phyloP scores from a whole-genome alignment of 2,797 vertebrate genomes.

The Sebastes nivosus region DNA sequence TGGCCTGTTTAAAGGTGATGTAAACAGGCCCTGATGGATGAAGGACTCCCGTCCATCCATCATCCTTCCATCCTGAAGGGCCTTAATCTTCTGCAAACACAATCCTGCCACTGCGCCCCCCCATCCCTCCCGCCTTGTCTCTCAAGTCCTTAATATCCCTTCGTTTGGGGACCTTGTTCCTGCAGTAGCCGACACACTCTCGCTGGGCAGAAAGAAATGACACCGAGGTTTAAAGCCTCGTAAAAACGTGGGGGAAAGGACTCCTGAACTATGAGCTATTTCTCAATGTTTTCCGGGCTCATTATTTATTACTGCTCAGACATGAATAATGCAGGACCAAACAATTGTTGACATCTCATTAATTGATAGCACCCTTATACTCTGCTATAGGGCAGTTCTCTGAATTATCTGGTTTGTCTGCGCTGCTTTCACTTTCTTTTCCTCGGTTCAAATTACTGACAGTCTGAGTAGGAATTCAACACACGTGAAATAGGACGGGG shows the following conservation, averaged over 20 bases:
- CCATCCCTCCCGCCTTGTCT: slow-evolving; percentile 62
- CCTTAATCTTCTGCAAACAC: slow-evolving; percentile 80
- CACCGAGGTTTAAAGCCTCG: slow-evolving; percentile 55
- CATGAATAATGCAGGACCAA: slow-evolving; percentile 72
- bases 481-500: neutral
- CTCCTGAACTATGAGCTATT: slow-evolving; percentile 34
- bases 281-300: slow-evolving; percentile 43
- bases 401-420: slow-evolving; percentile 24
- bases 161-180: slow-evolving; percentile 60
- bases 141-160: slow-evolving; percentile 68
- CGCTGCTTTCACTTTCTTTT: slow-evolving; percentile 9
- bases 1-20: slow-evolving; percentile 75
- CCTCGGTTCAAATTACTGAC: neutral
- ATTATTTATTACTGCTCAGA: slow-evolving; percentile 57
- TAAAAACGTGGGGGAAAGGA: slow-evolving; percentile 3
- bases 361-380: slow-evolving; percentile 63
- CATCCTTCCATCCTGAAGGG: slow-evolving; percentile 74
- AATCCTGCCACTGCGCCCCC: slow-evolving; percentile 65
- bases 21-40: slow-evolving; percentile 80
- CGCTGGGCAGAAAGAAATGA: slow-evolving; percentile 49
- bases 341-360: slow-evolving; percentile 73
- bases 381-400: slow-evolving; percentile 14
- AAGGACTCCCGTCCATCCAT: slow-evolving; percentile 71
- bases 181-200: slow-evolving; percentile 30
- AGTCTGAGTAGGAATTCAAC: neutral